Evolutionary conservation across 2,113 vertebrate genomes (phyloP).

Genomic region (Protobothrops mucrosquamatus): DNA sequence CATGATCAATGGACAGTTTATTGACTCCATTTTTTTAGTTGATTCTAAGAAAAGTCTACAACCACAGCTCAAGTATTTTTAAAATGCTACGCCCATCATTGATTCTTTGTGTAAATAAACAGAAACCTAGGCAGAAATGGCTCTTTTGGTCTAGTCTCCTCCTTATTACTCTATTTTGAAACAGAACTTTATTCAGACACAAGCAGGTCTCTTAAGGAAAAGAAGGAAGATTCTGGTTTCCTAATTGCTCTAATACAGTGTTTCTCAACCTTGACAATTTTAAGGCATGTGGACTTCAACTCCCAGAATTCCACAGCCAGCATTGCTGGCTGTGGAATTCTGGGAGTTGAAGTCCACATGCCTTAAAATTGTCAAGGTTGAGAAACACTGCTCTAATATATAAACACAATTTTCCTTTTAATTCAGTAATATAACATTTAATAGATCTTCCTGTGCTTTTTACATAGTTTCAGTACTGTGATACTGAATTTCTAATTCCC

Average conservation of each 20-base stretch:
- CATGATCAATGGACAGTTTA: not conserved
- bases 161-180: accelerated
- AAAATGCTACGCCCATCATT: not conserved
- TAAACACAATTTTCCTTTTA: too few species aligned
- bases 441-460: not conserved
- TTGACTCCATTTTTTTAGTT: not conserved
- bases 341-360: too few species aligned
- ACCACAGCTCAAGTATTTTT: accelerated
- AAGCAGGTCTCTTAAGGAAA: not conserved
- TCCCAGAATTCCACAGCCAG: too few species aligned
- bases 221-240: too few species aligned
- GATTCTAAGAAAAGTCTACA: not conserved
- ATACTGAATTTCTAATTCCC: not conserved
- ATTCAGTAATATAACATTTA: not conserved
- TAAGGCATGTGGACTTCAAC: too few species aligned
- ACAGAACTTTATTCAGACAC: not conserved
- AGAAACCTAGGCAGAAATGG: accelerated
- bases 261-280: too few species aligned
- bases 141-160: not conserved
- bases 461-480: not conserved
- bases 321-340: too few species aligned
- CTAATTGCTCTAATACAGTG: not conserved
- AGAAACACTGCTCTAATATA: not conserved
- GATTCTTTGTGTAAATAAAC: accelerated
- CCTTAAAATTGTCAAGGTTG: too few species aligned